phyloP scores from a whole-genome alignment of 2,797 vertebrate species.

The Typhlichthys eigenmanni region DNA sequence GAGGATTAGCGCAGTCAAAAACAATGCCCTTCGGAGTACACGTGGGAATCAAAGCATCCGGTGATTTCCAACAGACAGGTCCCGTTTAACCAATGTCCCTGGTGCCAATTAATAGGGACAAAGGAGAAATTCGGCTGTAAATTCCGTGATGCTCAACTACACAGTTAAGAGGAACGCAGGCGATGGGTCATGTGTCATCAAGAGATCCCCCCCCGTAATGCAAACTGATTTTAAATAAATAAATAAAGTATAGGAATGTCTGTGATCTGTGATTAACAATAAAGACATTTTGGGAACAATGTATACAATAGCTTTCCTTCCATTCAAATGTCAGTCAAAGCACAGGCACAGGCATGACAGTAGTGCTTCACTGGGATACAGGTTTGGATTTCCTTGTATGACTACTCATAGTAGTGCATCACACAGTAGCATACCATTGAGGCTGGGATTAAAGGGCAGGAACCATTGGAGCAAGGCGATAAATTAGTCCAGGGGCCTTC shows the following conservation, averaged over 20 bases:
- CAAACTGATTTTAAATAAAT: background rate
- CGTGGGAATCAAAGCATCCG: conserved; percentile 53
- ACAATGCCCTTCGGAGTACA: conserved; percentile 60
- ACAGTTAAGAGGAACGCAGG: conserved; percentile 5
- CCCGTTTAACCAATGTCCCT: conserved; percentile 39
- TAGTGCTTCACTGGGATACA: no score
- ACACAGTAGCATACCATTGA: conserved; percentile 18
- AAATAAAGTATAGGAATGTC: conserved; percentile 16
- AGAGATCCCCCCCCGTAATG: background rate
- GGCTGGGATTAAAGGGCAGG: conserved; percentile 1
- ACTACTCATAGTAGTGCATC: background rate
- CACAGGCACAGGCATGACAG: background rate
- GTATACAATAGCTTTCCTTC: background rate
- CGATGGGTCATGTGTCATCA: conserved; percentile 35
- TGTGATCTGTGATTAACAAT: background rate
- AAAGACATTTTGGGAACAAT: background rate
- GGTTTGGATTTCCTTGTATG: no score
- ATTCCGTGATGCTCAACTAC: conserved; percentile 33
- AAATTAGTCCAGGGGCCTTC: conserved; percentile 49
- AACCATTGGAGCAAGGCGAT: conserved; percentile 34
- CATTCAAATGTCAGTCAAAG: conserved; percentile 21
- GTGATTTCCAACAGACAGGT: conserved; percentile 36
- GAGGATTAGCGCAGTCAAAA: conserved; percentile 55
- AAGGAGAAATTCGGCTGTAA: conserved; percentile 32
- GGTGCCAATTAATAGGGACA: conserved; percentile 35